These are phyloP conservation scores for Drosophila nr. medialis DNA, from an alignment of 2,888 invertebrate species.

Conservation along the genomic window DNA sequence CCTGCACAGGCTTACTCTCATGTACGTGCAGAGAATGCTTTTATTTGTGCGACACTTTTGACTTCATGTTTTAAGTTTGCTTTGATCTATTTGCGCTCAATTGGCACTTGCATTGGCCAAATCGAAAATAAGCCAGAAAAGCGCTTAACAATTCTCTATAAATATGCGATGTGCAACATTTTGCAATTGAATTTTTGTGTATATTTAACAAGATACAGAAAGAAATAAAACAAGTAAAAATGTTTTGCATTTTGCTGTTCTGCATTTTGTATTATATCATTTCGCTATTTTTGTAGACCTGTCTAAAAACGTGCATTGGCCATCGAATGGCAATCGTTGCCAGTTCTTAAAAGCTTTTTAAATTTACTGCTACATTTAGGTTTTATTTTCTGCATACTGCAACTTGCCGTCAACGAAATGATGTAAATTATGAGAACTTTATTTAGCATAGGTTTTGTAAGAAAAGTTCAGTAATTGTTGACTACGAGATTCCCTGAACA, in stretches of 20 bases:
- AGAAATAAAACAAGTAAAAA: constrained; percentile 22
- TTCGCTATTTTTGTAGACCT: constrained; percentile 52
- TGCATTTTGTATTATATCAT: constrained; percentile 43
- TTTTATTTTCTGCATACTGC: constrained; percentile 2
- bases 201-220: constrained; percentile 7
- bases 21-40: constrained; percentile 22
- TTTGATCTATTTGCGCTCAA: constrained; percentile 23
- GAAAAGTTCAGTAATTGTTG: neutral
- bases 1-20: neutral
- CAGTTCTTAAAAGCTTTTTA: constrained; percentile 48
- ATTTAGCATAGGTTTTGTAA: neutral
- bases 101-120: constrained; percentile 38
- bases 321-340: constrained; percentile 27
- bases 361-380: constrained; percentile 32
- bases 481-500: neutral
- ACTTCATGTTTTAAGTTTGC: constrained; percentile 12
- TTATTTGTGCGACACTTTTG: constrained; percentile 28
- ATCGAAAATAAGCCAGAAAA: constrained; percentile 23
- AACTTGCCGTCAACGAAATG: neutral
- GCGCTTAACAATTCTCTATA: constrained; percentile 38
- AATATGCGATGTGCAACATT: constrained; percentile 44
- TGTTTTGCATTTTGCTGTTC: constrained; percentile 36
- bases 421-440: neutral
- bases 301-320: constrained; percentile 4
- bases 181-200: constrained; percentile 33